Evolutionary conservation across 2,797 vertebrate genomes (phyloP).

Genomic region (Argyrosomus regius): DNA sequence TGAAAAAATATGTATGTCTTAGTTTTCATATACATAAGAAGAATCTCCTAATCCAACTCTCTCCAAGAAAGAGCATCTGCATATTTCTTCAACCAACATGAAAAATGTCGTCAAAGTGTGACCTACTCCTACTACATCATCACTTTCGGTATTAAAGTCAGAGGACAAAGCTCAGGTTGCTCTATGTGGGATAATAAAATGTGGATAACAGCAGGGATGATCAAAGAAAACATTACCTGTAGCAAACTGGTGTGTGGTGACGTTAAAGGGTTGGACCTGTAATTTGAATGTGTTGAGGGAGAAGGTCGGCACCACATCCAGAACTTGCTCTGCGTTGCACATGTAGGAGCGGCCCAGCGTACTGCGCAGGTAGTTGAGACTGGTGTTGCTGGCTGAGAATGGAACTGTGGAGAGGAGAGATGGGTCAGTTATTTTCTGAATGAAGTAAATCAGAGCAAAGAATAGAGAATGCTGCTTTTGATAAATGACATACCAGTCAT

Average conservation of each 20-base stretch:
- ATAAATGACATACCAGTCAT: constrained; percentile 73
- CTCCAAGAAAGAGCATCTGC: not conserved
- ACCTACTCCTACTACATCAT: too few species aligned
- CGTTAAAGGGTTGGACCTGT: constrained; percentile 92
- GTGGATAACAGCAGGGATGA: not conserved
- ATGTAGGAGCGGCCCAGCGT: constrained; percentile 91
- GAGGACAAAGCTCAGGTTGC: not conserved
- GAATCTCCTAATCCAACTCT: not conserved
- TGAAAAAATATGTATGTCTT: too few species aligned
- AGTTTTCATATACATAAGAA: not conserved
- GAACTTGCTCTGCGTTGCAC: constrained; percentile 89
- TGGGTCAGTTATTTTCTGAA: not conserved
- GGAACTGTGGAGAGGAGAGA: constrained; percentile 64
- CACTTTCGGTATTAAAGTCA: not conserved
- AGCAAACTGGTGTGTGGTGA: constrained; percentile 89
- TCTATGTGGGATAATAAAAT: not conserved
- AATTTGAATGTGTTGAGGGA: constrained; percentile 90
- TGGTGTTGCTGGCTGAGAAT: constrained; percentile 79
- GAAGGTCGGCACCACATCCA: constrained; percentile 81
- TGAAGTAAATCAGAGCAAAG: not conserved
- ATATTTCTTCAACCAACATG: not conserved
- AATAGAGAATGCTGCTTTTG: too few species aligned
- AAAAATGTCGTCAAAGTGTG: not conserved
- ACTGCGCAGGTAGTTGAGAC: constrained; percentile 87
- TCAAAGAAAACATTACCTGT: constrained; percentile 83